A percentile compares a stretch with the other conserved stretches of the same genome.
These are phyloP conservation scores for Trichogramma dendrolimi DNA, from an alignment of 2,888 invertebrate species.

Conservation along the genomic window DNA sequence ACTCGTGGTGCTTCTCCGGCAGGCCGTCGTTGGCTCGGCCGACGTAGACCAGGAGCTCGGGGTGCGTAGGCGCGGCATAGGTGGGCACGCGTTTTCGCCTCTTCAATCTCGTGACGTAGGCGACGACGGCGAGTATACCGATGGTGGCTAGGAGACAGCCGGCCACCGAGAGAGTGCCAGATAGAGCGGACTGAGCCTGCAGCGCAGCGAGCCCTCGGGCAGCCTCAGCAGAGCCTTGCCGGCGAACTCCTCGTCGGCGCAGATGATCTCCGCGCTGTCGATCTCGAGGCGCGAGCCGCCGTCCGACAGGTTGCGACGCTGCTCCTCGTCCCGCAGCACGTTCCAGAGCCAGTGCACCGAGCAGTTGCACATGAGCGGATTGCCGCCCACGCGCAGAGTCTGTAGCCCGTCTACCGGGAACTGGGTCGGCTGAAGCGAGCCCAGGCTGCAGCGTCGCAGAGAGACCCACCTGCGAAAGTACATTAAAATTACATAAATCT, in stretches of 20 bases:
- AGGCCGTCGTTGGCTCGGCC: constrained; percentile 38
- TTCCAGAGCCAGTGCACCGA: constrained; percentile 84
- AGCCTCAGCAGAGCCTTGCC: constrained; percentile 46
- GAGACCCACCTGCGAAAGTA: constrained; percentile 57
- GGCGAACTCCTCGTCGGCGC: constrained; percentile 47
- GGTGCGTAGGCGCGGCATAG: constrained; percentile 44
- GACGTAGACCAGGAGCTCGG: constrained; percentile 49
- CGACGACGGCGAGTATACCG: constrained; percentile 46
- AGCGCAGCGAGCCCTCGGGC: constrained; percentile 44
- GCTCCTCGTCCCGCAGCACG: constrained; percentile 55
- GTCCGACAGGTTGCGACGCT: constrained; percentile 34
- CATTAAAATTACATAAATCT: background rate
- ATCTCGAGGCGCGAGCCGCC: constrained; percentile 45
- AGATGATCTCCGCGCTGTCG: constrained; percentile 45
- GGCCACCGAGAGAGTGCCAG: constrained; percentile 47
- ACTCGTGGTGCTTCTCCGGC: constrained; percentile 42
- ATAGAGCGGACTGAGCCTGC: constrained; percentile 45
- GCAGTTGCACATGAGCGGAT: constrained; percentile 83
- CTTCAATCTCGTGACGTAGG: constrained; percentile 43
- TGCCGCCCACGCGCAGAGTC: constrained; percentile 72
- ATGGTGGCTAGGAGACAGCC: constrained; percentile 47
- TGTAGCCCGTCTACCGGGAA: constrained; percentile 77
- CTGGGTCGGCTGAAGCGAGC: constrained; percentile 73
- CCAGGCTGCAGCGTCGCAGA: constrained; percentile 71
- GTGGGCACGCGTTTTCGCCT: constrained; percentile 42